Base-by-base conservation (phyloP, 1,140 invertebrate species). In the Ectropis grisescens region DNA sequence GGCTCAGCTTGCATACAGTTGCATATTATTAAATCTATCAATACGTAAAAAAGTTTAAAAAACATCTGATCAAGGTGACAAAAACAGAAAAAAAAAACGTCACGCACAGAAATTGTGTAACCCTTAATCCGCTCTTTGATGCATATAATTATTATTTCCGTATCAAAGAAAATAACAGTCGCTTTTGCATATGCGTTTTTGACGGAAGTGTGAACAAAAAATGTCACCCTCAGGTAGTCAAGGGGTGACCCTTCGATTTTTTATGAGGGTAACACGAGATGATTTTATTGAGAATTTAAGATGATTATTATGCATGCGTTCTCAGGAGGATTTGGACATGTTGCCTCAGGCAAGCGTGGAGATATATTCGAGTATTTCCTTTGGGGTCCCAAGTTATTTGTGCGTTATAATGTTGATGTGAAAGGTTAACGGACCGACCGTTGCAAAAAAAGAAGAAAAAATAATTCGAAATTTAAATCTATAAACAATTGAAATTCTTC, bases 101-200 rank as follows among this genome's bases (percentile, higher is more conserved):
- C 70, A 71, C 61, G 46, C 52, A 70, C 64, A 66, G 50, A 57
- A 58, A 53, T 44, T 48, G 29, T n/a, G 44, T 60, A 65, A 58
- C 68, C 71, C 54, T 58, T 78, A 80, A 80, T 80, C 75, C 70
- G 58, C 54, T 72, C 64, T 59, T 70, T 80, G 74, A 80, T 78
- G 75, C 75, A 80, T 80, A 76, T 80, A 75, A 80, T 80, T 80
- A 79, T 79, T 79, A 78, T 80, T 80, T 80, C 70, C 72, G 69
- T 67, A 71, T 76, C 68, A 74, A 80, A 76, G 75, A 69, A 75
- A 68, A 65, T 72, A 74, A 70, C 58, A 66, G 48, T 61, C 57
- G 56, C 69, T 75, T 76, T 78, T 75, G 72, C 68, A 75, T 78
- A 68, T 68, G 67, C 59, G 47, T 64, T 59, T 59, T 59, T 68